These are phyloP conservation scores for Heliconius erato DNA, from an alignment of 2,888 invertebrate species.

Conservation along the genomic window DNA sequence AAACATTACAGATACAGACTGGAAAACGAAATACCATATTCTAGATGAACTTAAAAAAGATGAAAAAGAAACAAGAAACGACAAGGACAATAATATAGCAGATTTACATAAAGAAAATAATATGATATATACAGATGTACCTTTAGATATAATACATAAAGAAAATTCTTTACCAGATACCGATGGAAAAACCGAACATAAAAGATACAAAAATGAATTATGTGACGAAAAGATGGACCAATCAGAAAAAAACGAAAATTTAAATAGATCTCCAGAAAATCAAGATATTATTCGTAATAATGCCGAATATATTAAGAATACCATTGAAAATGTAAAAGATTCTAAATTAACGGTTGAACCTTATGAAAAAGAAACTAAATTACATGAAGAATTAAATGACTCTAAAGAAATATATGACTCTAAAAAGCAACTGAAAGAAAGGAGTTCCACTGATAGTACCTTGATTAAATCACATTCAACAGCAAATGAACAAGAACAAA, in stretches of 20 bases:
- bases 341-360: not conserved
- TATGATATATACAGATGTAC: not conserved
- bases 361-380: not conserved
- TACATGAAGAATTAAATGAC: not conserved
- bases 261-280: not conserved
- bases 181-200: not conserved
- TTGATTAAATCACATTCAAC: not conserved
- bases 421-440: not conserved
- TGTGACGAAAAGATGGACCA: not conserved
- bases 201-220: not conserved
- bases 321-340: slow-evolving; percentile 7
- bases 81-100: not conserved
- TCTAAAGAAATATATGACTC: not conserved
- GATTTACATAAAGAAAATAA: slow-evolving; percentile 12
- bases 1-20: slow-evolving; percentile 62
- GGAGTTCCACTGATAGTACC: not conserved
- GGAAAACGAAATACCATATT: slow-evolving; percentile 81
- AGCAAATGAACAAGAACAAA: slow-evolving; percentile 1
- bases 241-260: not conserved
- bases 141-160: not conserved
- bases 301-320: not conserved
- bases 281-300: not conserved
- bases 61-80: slow-evolving; percentile 59
- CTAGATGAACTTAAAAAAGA: slow-evolving; percentile 71
- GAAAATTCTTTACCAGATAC: not conserved